phyloP scores from a whole-genome alignment of 1,140 invertebrate species.

The Panagrolaimus sp. region DNA sequence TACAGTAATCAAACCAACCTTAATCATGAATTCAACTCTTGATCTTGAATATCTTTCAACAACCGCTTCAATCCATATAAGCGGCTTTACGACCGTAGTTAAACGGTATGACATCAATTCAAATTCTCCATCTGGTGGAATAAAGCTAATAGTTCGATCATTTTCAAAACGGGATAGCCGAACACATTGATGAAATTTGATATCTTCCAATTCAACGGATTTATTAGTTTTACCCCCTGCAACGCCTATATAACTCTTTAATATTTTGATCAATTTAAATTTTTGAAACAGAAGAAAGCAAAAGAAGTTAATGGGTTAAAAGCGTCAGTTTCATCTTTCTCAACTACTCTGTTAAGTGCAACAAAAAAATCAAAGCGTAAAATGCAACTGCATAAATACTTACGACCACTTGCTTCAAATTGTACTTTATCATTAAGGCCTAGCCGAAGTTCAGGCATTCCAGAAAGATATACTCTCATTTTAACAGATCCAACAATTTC shows the following conservation, averaged over 20 bases:
- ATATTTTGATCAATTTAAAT: too few species aligned
- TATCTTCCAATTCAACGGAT: conserved; percentile 96
- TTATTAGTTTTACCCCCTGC: conserved; percentile 79
- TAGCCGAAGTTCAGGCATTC: conserved; percentile 98
- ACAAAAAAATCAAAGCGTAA: not conserved
- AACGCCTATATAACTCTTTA: conserved; percentile 28
- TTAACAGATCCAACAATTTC: conserved; percentile 98
- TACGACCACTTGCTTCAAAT: conserved; percentile 89
- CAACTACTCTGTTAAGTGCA: not conserved
- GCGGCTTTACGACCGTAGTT: conserved; percentile 90
- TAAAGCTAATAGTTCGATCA: conserved; percentile 68
- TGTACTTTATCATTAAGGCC: conserved; percentile 98
- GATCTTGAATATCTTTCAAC: conserved; percentile 97
- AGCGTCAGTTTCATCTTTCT: not conserved
- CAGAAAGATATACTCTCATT: conserved; percentile 96
- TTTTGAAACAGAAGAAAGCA: too few species aligned
- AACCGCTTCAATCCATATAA: conserved; percentile 99
- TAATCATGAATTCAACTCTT: conserved; percentile 98
- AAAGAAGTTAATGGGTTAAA: too few species aligned
- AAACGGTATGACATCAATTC: conserved; percentile 99
- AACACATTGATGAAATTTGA: conserved; percentile 99
- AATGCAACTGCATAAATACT: conserved; percentile 40
- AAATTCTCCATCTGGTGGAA: conserved; percentile 96
- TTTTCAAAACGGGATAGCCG: conserved; percentile 93
- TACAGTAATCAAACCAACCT: conserved; percentile 66